These are phyloP conservation scores for Clarias macrocephalus DNA, from an alignment of 2,113 vertebrate genomes.

Conservation along the genomic window DNA sequence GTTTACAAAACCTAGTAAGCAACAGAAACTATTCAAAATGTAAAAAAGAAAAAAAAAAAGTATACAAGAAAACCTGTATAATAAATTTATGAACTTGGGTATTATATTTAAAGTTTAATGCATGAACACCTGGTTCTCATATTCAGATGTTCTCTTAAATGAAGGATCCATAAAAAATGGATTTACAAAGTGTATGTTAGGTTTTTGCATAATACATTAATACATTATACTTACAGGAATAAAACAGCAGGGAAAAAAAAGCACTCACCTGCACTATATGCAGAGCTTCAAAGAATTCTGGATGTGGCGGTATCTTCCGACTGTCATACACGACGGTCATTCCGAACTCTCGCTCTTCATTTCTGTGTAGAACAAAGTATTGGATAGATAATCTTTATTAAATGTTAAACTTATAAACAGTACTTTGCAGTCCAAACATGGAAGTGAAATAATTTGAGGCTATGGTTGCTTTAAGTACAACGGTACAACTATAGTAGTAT, in stretches of 20 bases:
- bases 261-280: slow-evolving; percentile 76
- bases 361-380: slow-evolving; percentile 62
- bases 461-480: neutral
- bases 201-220: neutral
- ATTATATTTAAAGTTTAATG: neutral
- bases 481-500: neutral
- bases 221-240: neutral
- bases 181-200: neutral
- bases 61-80: neutral
- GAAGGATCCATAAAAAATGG: neutral
- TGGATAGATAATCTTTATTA: neutral
- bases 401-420: neutral
- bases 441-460: neutral
- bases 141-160: neutral
- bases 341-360: slow-evolving; percentile 72
- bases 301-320: slow-evolving; percentile 70
- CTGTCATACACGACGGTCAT: slow-evolving; percentile 81
- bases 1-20: neutral
- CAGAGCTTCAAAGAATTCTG: slow-evolving; percentile 75
- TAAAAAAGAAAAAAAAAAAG: neutral
- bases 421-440: neutral
- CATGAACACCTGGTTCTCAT: neutral
- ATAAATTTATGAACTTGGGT: neutral
- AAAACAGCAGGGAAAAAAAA: neutral
- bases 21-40: neutral